Evolutionary conservation across 1,140 invertebrate genomes (phyloP), one percentile per base, ranked within the genome.

Genomic region (Eumeta japonica): DNA sequence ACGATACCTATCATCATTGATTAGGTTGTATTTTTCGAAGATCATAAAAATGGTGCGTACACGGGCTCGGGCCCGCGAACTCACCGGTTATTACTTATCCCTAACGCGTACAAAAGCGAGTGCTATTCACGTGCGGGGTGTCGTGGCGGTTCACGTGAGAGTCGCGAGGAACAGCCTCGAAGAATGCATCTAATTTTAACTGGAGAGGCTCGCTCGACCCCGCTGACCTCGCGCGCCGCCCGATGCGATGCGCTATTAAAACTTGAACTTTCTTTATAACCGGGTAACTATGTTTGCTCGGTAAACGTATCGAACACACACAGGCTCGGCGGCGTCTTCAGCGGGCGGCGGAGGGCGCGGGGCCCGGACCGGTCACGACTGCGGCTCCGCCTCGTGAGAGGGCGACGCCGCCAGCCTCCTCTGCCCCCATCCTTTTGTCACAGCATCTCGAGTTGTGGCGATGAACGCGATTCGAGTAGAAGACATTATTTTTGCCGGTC

Each of bases 131-230:
- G n/a, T n/a, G n/a, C n/a, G n/a, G n/a, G n/a, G n/a, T n/a, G n/a
- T n/a, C n/a, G n/a, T n/a, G n/a, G n/a, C n/a, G n/a, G n/a, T n/a
- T n/a, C n/a, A n/a, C n/a, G n/a, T n/a, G n/a, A n/a, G n/a, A n/a
- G n/a, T n/a, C n/a, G n/a, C n/a, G n/a, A n/a, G 20, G 20, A 17
- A 33, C 9, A 12, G 31, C 12, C 31, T 14, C 15, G 9, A 33
- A 64, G 68, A 62, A 73, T 73, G 68, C 64, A 71, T 73, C 66
- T 73, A 73, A 71, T 71, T 71, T 73, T 73, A 71, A 53, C 62
- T 60, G 62, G 66, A 62, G 66, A 68, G 62, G 61, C 68, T 73
- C 59, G 62, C 17, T 16, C 65, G 63, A 70, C 68, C 65, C 48
- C 50, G 48, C 57, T 73, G 68, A 73, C 68, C 68, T 62, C 62